Percentiles rank a stretch among this genome's conserved stretches.
phyloP scores from a whole-genome alignment of 2,888 invertebrate genomes.

The Macrosoma leucophasiata region DNA sequence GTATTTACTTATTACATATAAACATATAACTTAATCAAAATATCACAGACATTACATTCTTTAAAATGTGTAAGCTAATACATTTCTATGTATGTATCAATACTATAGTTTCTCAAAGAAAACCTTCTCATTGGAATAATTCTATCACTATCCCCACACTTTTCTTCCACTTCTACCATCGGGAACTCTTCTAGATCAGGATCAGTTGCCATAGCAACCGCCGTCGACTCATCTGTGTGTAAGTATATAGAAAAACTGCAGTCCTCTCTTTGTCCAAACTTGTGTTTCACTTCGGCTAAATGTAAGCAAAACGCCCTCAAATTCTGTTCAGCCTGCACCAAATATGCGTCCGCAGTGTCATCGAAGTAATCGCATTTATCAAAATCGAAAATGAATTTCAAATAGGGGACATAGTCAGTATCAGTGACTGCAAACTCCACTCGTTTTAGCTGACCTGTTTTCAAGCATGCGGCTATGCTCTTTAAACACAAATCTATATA shows the following conservation, averaged over 20 bases:
- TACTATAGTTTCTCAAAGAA: constrained; percentile 41
- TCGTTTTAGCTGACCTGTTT: constrained; percentile 61
- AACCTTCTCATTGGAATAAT: constrained; percentile 55
- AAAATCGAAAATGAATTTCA: constrained; percentile 57
- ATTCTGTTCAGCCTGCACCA: constrained; percentile 77
- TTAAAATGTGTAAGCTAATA: too few relatives aligned
- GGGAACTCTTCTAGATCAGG: constrained; percentile 66
- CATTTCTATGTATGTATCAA: constrained; percentile 56
- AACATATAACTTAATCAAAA: too few relatives aligned
- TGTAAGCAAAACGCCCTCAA: constrained; percentile 77
- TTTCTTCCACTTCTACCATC: constrained; percentile 45
- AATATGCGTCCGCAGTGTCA: constrained; percentile 73
- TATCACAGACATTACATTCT: too few relatives aligned
- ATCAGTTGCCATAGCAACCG: constrained; percentile 70
- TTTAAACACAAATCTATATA: constrained; percentile 76
- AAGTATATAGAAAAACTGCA: constrained; percentile 77
- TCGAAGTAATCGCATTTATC: constrained; percentile 38
- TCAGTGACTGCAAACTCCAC: constrained; percentile 69
- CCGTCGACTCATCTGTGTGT: constrained; percentile 76
- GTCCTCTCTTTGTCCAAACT: constrained; percentile 68
- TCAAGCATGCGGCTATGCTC: constrained; percentile 65
- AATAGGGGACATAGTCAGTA: constrained; percentile 34
- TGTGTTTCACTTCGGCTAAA: constrained; percentile 62
- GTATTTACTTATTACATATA: too few relatives aligned
- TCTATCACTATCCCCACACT: constrained; percentile 32